Base-by-base conservation (phyloP, 2,888 invertebrate species). In the Bombyx huttoni region DNA sequence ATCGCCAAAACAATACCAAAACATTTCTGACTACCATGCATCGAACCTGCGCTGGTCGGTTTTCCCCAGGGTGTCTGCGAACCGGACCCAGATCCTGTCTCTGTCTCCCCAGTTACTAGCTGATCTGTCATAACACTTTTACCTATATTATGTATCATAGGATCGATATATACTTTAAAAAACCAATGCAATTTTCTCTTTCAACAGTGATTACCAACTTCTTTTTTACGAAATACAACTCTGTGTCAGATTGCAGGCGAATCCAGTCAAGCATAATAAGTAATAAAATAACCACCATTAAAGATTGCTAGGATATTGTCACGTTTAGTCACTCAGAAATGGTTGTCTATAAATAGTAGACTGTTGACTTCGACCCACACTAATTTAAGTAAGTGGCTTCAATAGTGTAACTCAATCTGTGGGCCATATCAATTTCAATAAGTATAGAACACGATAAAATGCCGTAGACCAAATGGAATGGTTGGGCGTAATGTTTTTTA, bases 41-140 rank as follows among this genome's bases (percentile, higher is more conserved):
- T 66, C 86, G 78, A 86, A 88, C 88, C 88, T 88, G 87, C 70
- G 49, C 82, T 82, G 53, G 81, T 74, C 55, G 84, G 85, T 9
- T 81, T 70, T 46, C 73, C 78, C 85, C 86, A 86, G 51, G 81
- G 72, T 47, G 79, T 61, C 67, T 81, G 80, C 45, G 83, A 67
- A 46, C 82, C 79, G 56, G 79, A 74, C 13, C 72, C 75, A n/a
- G 83, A 65, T 46, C 80, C 82, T 12, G 81, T 66, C 47, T 86
- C 88, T 12, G 62, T 67, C 56, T 86, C 88, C 54, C 85, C 87
- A 71, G 73, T 80, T 68, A 87, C 85, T 74, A 87, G 78, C 71
- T 87, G 88, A 84, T 88, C 88, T 88, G 68, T 10, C 12, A 40
- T 40, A 40, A 40, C 12, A 40, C 40, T 40, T 40, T 10, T 40